Base-by-base conservation (phyloP, 2,797 vertebrate species). In the Mallotus villosus region DNA sequence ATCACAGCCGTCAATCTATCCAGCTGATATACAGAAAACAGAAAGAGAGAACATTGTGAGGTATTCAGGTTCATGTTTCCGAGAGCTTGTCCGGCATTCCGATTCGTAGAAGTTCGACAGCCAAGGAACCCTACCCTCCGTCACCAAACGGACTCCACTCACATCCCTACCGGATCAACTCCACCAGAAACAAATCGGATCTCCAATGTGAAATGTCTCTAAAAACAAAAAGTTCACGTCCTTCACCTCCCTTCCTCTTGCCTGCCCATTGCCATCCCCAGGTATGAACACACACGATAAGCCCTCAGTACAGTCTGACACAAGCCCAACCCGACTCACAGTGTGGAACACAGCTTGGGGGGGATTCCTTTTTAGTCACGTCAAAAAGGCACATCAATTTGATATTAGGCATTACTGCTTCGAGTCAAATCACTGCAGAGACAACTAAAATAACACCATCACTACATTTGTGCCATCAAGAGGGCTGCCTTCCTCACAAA, bases 311-410 rank as follows among this genome's bases (percentile, higher is more conserved):
- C 78, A 75, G 81, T 66, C 82, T 84, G 81, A 83, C 79, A 59
- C 21, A 70, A 81, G 80, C 78, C 84, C 8, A 78, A 90, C 72
- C 7, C 86, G 85, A 81, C 75, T 86, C 84, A 83, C 70, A 85
- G 74, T 83, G 84, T 46, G n/a, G 37, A 3, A 21, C 27, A 24
- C 51, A 83, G 79, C 49, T 82, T 29, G 88, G 74, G 78, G 86
- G 88, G 84, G 79, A 71, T 86, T 71, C 85, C 84, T 85, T 83
- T 86, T 82, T 80, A 84, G 83, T 81, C 68, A 88, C 84, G 89
- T 91, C 86, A 90, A 91, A 92, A 94, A 94, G 93, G 94, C 94
- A 94, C 93, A 90, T 93, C 86, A 90, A 90, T 92, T 93, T 87
- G 82, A 93, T 92, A 91, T 90, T 88, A 92, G 93, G 92, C 91